Percentiles rank a stretch among this genome's conserved stretches.
phyloP scores from a whole-genome alignment of 2,797 vertebrate species.

The Muraenolepis orangiensis region DNA sequence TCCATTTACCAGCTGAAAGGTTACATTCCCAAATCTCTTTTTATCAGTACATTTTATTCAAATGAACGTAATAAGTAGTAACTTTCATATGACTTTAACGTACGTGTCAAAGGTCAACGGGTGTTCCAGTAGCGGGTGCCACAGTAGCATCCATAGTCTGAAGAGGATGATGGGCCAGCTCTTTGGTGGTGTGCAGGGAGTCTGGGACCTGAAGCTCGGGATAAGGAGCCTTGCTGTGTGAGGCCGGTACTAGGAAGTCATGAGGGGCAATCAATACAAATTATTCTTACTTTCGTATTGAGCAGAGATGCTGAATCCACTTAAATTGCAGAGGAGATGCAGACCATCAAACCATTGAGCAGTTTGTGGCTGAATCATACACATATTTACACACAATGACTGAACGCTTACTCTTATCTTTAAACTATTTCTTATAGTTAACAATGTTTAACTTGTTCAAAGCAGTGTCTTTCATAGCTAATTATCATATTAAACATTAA shows the following conservation, averaged over 20 bases:
- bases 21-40: no score
- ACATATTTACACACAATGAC: neutral
- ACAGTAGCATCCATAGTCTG: conserved; percentile 53
- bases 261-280: neutral
- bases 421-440: no score
- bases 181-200: neutral
- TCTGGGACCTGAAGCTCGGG: neutral
- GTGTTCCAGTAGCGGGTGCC: conserved; percentile 31
- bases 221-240: neutral
- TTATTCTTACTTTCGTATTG: neutral
- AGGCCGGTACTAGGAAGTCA: neutral
- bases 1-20: no score
- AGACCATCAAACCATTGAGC: neutral
- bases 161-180: neutral
- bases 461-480: no score
- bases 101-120: neutral
- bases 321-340: neutral
- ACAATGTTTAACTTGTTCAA: no score
- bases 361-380: neutral
- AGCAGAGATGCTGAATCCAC: neutral
- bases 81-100: neutral
- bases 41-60: no score
- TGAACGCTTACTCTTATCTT: no score
- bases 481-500: no score
- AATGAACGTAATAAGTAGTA: neutral